Percentiles rank a stretch among this genome's conserved stretches.
Evolutionary conservation across 2,888 invertebrate genomes (phyloP).

Genomic region (Molorchus minor): DNA sequence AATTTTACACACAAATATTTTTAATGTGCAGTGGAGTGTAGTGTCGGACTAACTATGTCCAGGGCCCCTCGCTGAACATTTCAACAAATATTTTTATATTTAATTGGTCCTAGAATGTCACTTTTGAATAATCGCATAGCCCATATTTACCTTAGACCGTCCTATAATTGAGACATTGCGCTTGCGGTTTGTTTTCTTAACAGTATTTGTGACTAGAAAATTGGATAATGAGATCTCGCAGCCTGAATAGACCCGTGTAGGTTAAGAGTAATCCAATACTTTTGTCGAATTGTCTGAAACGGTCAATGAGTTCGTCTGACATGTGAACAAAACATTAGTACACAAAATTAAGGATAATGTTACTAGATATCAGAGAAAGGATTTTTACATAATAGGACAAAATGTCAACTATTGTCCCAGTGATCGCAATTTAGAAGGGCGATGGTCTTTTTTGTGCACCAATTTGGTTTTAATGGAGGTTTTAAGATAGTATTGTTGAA

Average conservation of each 20-base stretch:
- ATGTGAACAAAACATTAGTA: slow-evolving; percentile 33
- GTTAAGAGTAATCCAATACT: slow-evolving; percentile 40
- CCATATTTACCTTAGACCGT: neutral
- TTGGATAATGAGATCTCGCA: slow-evolving; percentile 42
- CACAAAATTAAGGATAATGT: slow-evolving; percentile 47
- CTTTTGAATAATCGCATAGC: no score
- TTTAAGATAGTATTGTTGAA: slow-evolving; percentile 35
- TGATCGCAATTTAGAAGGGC: slow-evolving; percentile 29
- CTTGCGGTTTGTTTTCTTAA: slow-evolving; percentile 44
- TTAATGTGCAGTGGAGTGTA: no score
- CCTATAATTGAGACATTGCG: slow-evolving; percentile 8
- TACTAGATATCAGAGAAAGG: slow-evolving; percentile 35
- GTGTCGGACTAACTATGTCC: no score
- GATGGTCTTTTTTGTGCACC: slow-evolving; percentile 35
- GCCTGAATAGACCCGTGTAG: slow-evolving; percentile 41
- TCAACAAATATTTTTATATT: no score
- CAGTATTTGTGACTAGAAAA: slow-evolving; percentile 44
- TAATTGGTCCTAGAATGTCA: no score
- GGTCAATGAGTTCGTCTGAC: slow-evolving; percentile 31
- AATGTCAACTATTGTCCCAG: slow-evolving; percentile 40
- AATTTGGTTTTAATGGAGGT: slow-evolving; percentile 29
- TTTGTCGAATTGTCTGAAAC: slow-evolving; percentile 38
- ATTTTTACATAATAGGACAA: slow-evolving; percentile 25
- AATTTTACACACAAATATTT: no score
- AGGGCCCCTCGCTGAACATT: no score